Percentiles rank a stretch among this genome's conserved stretches.
Evolutionary conservation across 2,888 invertebrate genomes (phyloP).

Genomic region (Mamestra brassicae): DNA sequence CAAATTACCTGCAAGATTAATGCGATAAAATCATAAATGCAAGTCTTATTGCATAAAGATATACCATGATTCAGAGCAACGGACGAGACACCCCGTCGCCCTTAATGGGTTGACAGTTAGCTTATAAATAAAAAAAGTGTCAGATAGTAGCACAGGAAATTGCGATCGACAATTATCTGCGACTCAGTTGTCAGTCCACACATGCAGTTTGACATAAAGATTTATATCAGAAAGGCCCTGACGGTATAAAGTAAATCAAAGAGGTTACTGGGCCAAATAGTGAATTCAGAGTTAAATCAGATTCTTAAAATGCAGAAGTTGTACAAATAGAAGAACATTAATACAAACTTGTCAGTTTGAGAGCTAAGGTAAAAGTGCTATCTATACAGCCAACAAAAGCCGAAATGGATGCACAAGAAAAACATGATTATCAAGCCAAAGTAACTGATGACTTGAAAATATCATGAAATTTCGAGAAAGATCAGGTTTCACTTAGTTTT

Average conservation of each 20-base stretch:
- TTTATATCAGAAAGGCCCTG: conserved; percentile 75
- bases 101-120: conserved; percentile 71
- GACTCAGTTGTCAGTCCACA: conserved; percentile 74
- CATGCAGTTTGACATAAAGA: conserved; percentile 75
- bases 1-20: conserved; percentile 1
- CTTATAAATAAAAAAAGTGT: conserved; percentile 79
- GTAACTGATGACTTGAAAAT: conserved; percentile 32
- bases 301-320: conserved; percentile 61
- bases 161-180: conserved; percentile 84
- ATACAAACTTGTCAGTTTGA: not conserved
- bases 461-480: conserved; percentile 31
- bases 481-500: conserved; percentile 46
- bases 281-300: conserved; percentile 69
- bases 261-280: conserved; percentile 69
- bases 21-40: conserved; percentile 18
- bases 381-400: not conserved
- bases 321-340: conserved; percentile 38
- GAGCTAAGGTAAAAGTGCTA: conserved; percentile 7
- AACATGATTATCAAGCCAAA: conserved; percentile 9
- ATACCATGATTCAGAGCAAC: conserved; percentile 37
- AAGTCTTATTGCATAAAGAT: conserved; percentile 44
- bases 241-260: conserved; percentile 66
- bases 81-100: conserved; percentile 62
- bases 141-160: conserved; percentile 86
- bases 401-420: conserved; percentile 15